Conservation (phyloP, 30 jellyfish, hydroid and myxozoan species). For the Cassiopea andromeda region DNA sequence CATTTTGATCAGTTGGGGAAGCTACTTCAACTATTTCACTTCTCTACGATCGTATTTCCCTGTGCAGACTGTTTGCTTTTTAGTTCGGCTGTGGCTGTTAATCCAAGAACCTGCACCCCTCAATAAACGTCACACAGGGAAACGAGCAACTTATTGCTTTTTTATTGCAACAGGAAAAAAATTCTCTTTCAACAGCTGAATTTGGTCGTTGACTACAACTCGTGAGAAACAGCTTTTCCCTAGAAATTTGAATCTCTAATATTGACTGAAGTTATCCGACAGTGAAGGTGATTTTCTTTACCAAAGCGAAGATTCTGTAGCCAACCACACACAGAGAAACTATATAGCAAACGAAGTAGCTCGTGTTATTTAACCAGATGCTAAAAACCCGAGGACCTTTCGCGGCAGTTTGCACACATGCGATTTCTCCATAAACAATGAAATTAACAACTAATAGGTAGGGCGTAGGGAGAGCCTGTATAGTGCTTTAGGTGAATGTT, state of each 20-base stretch:
- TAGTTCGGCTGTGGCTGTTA: background rate
- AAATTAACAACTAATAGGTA: background rate
- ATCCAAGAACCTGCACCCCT: background rate
- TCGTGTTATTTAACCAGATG: constrained; percentile 36
- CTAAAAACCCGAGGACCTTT: constrained; percentile 20
- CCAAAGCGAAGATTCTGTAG: background rate
- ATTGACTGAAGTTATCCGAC: background rate
- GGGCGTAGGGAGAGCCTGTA: background rate
- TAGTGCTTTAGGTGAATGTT: background rate
- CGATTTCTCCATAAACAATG: constrained; percentile 7
- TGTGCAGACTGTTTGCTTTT: background rate
- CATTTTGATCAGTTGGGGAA: background rate
- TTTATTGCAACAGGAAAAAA: background rate
- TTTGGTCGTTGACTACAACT: background rate
- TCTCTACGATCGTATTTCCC: background rate
- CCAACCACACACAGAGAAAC: background rate
- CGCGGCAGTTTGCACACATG: constrained; percentile 2
- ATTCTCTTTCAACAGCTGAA: background rate
- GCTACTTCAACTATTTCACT: background rate
- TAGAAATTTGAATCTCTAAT: background rate
- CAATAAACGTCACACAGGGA: background rate
- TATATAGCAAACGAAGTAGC: background rate
- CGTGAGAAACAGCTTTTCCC: constrained; percentile 26
- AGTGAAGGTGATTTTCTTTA: constrained; percentile 1
- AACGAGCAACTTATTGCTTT: background rate